A percentile compares a stretch with the other conserved stretches of the same genome.
Evolutionary conservation across 2,113 vertebrate genomes (phyloP).

Genomic region (Urocynchramus pylzowi): DNA sequence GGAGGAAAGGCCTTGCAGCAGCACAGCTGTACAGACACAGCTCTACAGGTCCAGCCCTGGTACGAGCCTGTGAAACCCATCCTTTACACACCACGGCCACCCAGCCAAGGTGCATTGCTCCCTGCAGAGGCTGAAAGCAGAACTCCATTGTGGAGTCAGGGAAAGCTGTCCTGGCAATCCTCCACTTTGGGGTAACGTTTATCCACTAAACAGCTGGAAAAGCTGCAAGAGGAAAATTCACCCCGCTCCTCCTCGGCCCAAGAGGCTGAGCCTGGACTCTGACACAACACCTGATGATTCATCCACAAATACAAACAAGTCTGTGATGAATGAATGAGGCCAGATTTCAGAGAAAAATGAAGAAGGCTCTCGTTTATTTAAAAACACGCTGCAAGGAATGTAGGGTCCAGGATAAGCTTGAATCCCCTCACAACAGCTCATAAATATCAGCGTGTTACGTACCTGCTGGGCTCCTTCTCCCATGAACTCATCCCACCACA

Average conservation of each 20-base stretch:
- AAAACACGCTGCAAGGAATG: too few species aligned
- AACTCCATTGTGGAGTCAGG: background rate
- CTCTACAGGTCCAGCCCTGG: background rate
- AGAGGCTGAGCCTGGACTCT: background rate
- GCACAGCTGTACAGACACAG: too few species aligned
- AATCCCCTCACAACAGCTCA: too few species aligned
- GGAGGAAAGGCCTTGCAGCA: background rate
- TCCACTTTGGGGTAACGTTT: background rate
- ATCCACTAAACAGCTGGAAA: background rate
- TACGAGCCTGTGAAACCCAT: accelerated
- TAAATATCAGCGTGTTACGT: too few species aligned
- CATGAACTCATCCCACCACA: too few species aligned
- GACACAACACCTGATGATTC: background rate
- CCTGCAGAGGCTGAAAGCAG: background rate
- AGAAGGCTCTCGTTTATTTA: too few species aligned
- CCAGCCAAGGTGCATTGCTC: background rate
- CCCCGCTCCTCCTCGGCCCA: background rate
- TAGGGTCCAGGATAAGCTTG: too few species aligned
- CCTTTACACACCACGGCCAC: background rate
- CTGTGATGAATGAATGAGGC: too few species aligned
- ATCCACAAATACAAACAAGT: background rate
- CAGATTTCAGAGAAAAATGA: too few species aligned
- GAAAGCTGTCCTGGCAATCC: background rate
- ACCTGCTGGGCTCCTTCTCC: too few species aligned
- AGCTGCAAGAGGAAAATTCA: background rate